Evolutionary conservation across 2,113 vertebrate genomes (phyloP), one percentile per base, ranked within the genome.

Genomic region (Clarias magur): DNA sequence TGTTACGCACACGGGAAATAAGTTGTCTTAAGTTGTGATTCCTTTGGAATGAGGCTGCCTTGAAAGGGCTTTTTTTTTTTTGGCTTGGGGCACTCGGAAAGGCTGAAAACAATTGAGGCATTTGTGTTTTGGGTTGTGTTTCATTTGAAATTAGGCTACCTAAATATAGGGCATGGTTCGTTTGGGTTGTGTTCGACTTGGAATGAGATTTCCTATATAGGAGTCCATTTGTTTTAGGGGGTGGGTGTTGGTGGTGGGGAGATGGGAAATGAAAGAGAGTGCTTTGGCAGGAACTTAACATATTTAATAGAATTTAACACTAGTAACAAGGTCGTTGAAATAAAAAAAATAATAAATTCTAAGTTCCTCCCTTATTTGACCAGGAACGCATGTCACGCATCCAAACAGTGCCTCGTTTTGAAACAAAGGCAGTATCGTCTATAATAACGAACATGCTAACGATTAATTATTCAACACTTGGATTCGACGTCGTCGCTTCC

Each of bases 401-500:
- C 3, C 76, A 30, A 79, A 78, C 75, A 56, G n/a, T 54, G 3
- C 2, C n/a, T 34, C 6, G 54, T 30, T 54, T n/a, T 17, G 76
- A 57, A 15, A 27, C 53, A 0, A 16, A 80, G 76, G 27, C 56
- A 25, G 1, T 21, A 30, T 16, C 54, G 21, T 80, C 27, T 59
- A 84, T 38, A 60, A 57, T 83, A 68, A 85, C 80, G 25, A 60
- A 42, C 10, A 53, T 11, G 84, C 68, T 81, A 62, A 25, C 42
- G 30, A 16, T 81, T 62, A 81, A 81, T 81, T 62, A 81, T 81
- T 81, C 79, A 81, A 62, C 79, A 81, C 30, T 62, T 81, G 79
- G 57, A 62, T 81, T 62, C 15, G 42, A 48, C 42, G 76, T 79
- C 25, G 53, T 17, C 13, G 7, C 76, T 57, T 56, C 54, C 78